A percentile compares a stretch with the other conserved stretches of the same genome.
Conservation (phyloP, 2,797 vertebrate genomes). For the Columba guinea region DNA sequence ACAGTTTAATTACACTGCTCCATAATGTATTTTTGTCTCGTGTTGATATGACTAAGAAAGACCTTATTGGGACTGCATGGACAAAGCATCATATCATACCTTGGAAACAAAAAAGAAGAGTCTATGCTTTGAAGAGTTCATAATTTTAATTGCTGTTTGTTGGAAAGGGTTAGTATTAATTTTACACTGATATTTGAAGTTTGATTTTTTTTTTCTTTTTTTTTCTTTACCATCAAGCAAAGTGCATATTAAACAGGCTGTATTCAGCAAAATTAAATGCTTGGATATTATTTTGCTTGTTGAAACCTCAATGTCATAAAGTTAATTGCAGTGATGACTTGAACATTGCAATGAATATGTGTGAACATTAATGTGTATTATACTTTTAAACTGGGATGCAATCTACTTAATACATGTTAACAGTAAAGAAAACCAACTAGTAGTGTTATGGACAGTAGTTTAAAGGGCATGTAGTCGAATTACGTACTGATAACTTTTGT, state of each 20-base stretch:
- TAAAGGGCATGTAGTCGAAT: not conserved
- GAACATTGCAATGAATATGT: constrained; percentile 7
- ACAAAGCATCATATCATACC: not conserved
- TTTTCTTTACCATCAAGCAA: constrained; percentile 5
- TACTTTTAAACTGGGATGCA: constrained; percentile 41
- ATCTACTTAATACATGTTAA: not conserved
- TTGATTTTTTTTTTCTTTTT: not conserved
- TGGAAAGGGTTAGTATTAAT: constrained; percentile 14
- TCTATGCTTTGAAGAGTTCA: not conserved
- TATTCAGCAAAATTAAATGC: constrained; percentile 39
- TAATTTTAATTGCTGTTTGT: constrained; percentile 2
- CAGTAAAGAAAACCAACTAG: constrained; percentile 22
- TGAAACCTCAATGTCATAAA: constrained; percentile 36
- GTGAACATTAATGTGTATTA: not conserved
- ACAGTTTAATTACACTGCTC: not conserved
- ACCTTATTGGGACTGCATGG: not conserved
- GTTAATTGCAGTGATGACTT: constrained; percentile 4
- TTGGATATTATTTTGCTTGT: constrained; percentile 39
- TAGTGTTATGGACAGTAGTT: not conserved
- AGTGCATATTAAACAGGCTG: constrained; percentile 4
- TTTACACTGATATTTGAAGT: constrained; percentile 11
- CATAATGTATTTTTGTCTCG: not conserved
- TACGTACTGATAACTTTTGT: not conserved
- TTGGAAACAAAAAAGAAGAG: not conserved
- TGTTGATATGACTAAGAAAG: not conserved